Conservation (phyloP, 2,888 invertebrate species). For the Timema cristinae region DNA sequence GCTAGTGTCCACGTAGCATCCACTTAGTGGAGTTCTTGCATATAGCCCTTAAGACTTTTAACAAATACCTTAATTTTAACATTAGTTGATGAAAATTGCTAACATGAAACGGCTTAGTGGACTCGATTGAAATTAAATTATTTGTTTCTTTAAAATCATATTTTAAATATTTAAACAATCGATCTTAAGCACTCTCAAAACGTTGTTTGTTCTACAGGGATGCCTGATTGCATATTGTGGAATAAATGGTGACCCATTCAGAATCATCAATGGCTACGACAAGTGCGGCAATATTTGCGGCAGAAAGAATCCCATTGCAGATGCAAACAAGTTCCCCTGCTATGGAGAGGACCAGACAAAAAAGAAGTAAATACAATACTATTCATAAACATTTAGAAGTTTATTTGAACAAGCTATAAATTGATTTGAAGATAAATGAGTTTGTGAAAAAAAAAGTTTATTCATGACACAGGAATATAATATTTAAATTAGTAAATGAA, state of each 20-base stretch:
- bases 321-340: constrained; percentile 36
- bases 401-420: no score
- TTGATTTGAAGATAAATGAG: no score
- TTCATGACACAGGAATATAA: no score
- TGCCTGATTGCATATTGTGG: constrained; percentile 47
- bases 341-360: constrained; percentile 46
- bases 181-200: no score
- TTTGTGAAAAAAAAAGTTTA: no score
- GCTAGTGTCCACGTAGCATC: no score
- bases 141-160: neutral
- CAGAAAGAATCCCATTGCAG: constrained; percentile 41
- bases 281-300: constrained; percentile 64
- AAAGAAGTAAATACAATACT: no score
- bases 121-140: neutral
- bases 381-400: no score
- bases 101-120: no score
- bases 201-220: constrained; percentile 38
- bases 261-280: constrained; percentile 60
- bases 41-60: no score
- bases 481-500: no score
- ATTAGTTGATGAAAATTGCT: neutral
- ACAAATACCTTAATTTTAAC: neutral
- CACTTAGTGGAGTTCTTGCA: no score
- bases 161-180: constrained; percentile 2
- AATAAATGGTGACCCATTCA: constrained; percentile 51